Conservation (phyloP, 2,888 invertebrate genomes). For the Drosophila mettleri region DNA sequence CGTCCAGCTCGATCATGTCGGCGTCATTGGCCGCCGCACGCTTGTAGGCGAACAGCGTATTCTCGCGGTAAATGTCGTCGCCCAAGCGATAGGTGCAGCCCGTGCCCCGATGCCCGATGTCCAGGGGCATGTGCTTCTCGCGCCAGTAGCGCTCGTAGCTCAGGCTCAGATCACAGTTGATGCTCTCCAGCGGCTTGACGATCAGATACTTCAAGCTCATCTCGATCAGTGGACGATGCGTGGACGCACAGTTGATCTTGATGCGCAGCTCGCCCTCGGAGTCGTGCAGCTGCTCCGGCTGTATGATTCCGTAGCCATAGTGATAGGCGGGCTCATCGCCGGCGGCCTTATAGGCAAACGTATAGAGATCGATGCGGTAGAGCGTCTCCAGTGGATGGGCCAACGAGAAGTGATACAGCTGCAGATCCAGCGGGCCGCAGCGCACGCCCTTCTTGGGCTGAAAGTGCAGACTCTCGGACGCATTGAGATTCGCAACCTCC, state of each 20-base stretch:
- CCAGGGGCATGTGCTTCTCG: conserved; percentile 91
- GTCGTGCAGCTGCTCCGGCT: conserved; percentile 91
- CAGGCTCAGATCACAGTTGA: conserved; percentile 65
- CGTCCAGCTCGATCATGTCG: conserved; percentile 98
- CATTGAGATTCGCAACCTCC: conserved; percentile 88
- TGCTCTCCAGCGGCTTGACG: conserved; percentile 61
- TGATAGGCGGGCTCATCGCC: conserved; percentile 91
- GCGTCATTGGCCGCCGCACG: conserved; percentile 96
- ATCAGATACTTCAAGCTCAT: conserved; percentile 87
- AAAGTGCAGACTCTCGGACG: conserved; percentile 82
- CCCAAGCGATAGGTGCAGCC: conserved; percentile 93
- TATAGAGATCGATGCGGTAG: conserved; percentile 93
- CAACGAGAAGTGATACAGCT: conserved; percentile 91
- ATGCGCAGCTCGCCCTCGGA: conserved; percentile 91
- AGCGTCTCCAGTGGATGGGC: conserved; percentile 90
- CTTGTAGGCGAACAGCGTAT: conserved; percentile 96
- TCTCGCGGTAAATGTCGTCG: conserved; percentile 92
- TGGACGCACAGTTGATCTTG: conserved; percentile 92
- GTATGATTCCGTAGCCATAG: conserved; percentile 94
- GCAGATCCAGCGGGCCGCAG: conserved; percentile 89
- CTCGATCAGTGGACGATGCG: conserved; percentile 93
- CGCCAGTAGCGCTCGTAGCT: conserved; percentile 94
- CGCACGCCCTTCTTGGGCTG: conserved; percentile 93
- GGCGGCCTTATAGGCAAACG: conserved; percentile 87
- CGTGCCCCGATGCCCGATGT: conserved; percentile 97